Evolutionary conservation across 2,113 vertebrate species (phyloP), one percentile per base, ranked within the genome.

Genomic region (Corythoichthys haematopterus): DNA sequence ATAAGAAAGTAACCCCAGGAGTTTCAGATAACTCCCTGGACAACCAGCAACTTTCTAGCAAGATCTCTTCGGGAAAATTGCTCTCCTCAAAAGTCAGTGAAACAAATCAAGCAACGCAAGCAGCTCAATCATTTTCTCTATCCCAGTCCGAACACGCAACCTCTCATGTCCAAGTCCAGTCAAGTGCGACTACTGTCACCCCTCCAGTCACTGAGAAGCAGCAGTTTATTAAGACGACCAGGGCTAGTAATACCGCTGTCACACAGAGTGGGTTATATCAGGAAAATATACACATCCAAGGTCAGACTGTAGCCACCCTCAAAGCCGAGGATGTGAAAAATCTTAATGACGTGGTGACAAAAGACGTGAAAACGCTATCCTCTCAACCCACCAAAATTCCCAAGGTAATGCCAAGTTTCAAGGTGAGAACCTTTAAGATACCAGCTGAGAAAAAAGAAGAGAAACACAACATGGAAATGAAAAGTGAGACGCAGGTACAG

Each of bases 391-490:
- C 87, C 37, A 90, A 90, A 86, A 93, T 86, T 59, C 92, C 91
- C 68, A 84, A 91, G 69, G 78, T 75, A 50, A 85, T 88, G 45
- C 90, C 93, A 13, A 91, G 77, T 86, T 91, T 93, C 82, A 94
- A 90, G 86, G 92, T 93, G 48, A 94, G 91, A 83, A 88, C 89
- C 2, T 82, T 85, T 69, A 92, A 92, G 73, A 78, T 91, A 71
- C 90, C 92, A 1, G 63, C 66, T 6, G 85, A 86, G 74, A 90
- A 84, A 52, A 82, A 78, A 48, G 84, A 88, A 61, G 90, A 85
- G 61, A 81, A 72, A n/a, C 69, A 68, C 48, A 81, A 77, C 40
- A 53, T 38, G 14, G 68, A 57, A 6, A 58, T 61, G 53, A 88
- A 74, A 75, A 81, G 62, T 52, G 75, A 79, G 69, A 46, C 53